Percentiles rank a stretch among this genome's conserved stretches.
Conservation (phyloP, 2,113 vertebrate species). For the Plecturocebus donacophilus region DNA sequence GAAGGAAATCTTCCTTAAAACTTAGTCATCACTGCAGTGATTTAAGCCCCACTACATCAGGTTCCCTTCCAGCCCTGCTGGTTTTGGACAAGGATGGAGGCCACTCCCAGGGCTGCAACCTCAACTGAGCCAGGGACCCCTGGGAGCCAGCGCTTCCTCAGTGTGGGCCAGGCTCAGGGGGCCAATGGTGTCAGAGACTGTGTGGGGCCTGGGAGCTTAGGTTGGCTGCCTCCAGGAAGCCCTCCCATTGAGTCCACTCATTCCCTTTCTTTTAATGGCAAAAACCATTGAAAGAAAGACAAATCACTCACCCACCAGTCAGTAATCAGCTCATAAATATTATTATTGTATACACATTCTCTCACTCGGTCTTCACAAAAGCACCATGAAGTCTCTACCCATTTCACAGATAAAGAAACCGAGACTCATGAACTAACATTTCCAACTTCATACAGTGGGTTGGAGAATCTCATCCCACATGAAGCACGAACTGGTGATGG, state of each 20-base stretch:
- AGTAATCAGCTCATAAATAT: neutral
- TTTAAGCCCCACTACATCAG: neutral
- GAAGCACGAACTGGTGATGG: neutral
- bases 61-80: neutral
- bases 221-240: neutral
- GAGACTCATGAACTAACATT: neutral
- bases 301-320: neutral
- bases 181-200: neutral
- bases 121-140: neutral
- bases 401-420: neutral
- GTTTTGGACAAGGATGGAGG: neutral
- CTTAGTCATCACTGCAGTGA: neutral
- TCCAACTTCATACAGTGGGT: neutral
- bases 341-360: neutral
- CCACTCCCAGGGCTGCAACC: neutral
- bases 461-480: neutral
- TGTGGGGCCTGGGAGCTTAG: neutral
- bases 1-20: conserved; percentile 7
- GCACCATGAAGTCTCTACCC: neutral
- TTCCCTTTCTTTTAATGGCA: neutral
- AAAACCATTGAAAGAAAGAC: neutral
- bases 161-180: too few relatives aligned
- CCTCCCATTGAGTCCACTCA: too few relatives aligned
- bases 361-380: neutral
- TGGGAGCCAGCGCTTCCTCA: neutral